These are phyloP conservation scores for Phaenicophaeus curvirostris DNA, from an alignment of 2,797 vertebrate species.

Conservation along the genomic window DNA sequence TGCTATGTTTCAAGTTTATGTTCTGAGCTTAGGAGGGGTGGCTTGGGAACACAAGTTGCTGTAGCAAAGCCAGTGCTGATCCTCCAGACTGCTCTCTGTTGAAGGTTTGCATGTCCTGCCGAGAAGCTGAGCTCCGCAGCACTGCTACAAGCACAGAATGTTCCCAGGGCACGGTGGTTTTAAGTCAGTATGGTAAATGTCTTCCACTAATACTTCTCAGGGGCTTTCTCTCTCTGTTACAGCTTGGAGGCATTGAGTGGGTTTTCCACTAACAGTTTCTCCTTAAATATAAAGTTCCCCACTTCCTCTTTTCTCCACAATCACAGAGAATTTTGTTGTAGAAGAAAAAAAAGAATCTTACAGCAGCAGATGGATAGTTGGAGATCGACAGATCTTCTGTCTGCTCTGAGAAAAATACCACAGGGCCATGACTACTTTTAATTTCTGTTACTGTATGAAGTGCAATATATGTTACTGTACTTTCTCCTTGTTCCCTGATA, in stretches of 20 bases:
- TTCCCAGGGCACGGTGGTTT: neutral
- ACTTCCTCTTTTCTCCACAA: neutral
- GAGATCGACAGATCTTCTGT: neutral
- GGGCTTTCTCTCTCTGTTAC: neutral
- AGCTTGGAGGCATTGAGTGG: neutral
- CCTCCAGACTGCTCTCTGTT: neutral
- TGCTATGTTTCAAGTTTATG: neutral
- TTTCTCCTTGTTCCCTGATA: neutral
- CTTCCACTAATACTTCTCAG: neutral
- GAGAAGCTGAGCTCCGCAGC: neutral
- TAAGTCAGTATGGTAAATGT: accelerated
- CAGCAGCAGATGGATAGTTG: neutral
- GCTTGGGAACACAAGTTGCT: neutral
- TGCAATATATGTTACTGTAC: neutral
- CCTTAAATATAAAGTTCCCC: neutral
- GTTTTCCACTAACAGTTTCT: neutral
- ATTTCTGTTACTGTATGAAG: neutral
- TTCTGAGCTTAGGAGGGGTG: neutral
- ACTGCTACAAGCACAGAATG: accelerated
- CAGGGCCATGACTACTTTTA: neutral
- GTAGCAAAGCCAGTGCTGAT: neutral
- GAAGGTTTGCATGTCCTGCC: neutral
- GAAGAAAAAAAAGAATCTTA: neutral
- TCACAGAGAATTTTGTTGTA: neutral
- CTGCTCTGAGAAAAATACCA: neutral